Percentiles rank a stretch among this genome's conserved stretches.
phyloP scores from a whole-genome alignment of 2,113 vertebrate species.

The Silurus glanis region DNA sequence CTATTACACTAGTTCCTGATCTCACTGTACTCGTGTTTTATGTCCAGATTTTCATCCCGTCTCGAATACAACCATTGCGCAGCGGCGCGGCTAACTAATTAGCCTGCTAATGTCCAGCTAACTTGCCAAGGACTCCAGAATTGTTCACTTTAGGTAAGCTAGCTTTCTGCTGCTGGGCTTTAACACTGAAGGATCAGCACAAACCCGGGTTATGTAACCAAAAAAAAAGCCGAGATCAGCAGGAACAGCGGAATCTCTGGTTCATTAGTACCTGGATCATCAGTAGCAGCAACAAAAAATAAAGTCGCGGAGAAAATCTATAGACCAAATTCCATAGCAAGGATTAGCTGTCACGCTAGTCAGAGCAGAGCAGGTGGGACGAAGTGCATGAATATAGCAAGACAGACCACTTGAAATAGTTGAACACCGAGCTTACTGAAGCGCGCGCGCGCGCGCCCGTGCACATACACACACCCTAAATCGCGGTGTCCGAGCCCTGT shows the following conservation, averaged over 20 bases:
- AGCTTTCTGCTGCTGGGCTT: background rate
- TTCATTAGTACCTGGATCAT: background rate
- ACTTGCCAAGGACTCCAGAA: background rate
- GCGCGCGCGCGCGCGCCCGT: conserved; percentile 58
- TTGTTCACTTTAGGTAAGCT: conserved; percentile 1
- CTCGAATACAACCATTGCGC: background rate
- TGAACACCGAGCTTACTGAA: conserved; percentile 29
- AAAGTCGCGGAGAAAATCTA: no score
- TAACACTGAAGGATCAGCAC: background rate
- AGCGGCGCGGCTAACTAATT: conserved; percentile 68
- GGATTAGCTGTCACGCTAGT: conserved; percentile 67
- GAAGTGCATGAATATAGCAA: conserved; percentile 46
- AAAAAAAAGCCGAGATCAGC: background rate
- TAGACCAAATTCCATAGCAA: conserved; percentile 56
- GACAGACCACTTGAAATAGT: background rate
- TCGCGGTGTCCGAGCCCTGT: conserved; percentile 52
- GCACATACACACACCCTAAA: conserved; percentile 57
- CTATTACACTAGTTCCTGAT: background rate
- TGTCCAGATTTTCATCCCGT: background rate
- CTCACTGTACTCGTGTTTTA: background rate
- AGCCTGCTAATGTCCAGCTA: conserved; percentile 51
- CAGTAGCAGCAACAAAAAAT: background rate
- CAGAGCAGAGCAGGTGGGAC: conserved; percentile 56
- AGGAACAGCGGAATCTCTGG: background rate
- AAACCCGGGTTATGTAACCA: background rate